These are phyloP conservation scores for Caradrina kadenii DNA, from an alignment of 2,888 invertebrate species.

Conservation along the genomic window DNA sequence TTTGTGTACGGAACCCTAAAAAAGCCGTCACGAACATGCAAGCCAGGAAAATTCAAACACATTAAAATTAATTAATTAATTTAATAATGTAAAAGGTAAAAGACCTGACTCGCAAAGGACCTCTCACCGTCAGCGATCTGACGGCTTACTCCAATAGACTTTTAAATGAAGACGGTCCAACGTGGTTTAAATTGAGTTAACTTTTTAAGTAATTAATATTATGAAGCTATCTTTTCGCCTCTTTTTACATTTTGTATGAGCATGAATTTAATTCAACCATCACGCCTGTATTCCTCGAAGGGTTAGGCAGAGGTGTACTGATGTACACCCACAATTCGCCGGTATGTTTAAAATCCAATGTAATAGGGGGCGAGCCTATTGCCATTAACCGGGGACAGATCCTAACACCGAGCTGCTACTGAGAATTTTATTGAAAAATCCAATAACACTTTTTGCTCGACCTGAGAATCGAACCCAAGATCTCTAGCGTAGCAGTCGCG, in stretches of 20 bases:
- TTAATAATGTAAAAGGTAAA: conserved; percentile 40
- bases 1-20: not conserved
- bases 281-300: too few species aligned
- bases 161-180: conserved; percentile 48
- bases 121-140: conserved; percentile 44
- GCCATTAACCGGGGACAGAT: too few species aligned
- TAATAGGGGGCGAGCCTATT: too few species aligned
- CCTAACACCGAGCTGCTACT: too few species aligned
- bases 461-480: too few species aligned
- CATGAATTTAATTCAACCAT: not conserved
- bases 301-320: too few species aligned
- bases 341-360: too few species aligned
- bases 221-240: conserved; percentile 28
- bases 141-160: conserved; percentile 40
- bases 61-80: conserved; percentile 48
- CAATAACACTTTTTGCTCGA: too few species aligned
- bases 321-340: too few species aligned
- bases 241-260: conserved; percentile 26
- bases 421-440: too few species aligned
- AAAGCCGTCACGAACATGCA: conserved; percentile 6
- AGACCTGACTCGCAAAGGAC: conserved; percentile 27
- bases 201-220: conserved; percentile 42
- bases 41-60: conserved; percentile 36
- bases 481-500: too few species aligned
- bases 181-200: conserved; percentile 36